Base-by-base conservation (phyloP, 2,113 vertebrate genomes). In the Eolophus roseicapilla region DNA sequence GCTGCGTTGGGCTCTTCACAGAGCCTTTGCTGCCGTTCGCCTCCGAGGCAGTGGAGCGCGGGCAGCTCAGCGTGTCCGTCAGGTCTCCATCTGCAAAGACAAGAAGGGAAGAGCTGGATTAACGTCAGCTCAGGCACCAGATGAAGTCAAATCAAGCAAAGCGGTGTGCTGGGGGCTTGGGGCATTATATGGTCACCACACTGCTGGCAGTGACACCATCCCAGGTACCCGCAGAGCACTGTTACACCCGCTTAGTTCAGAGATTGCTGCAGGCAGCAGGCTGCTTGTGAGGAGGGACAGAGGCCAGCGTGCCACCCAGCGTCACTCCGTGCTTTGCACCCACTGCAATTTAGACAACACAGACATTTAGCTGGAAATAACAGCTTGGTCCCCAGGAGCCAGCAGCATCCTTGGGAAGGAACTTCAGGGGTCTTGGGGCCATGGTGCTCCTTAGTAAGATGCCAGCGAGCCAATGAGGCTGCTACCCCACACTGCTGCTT, bases 21-120 rank as follows among this genome's bases (percentile, higher is more conserved):
- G 95, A 91, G 2, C 95, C 92, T 8, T 98, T 97, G 95, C 93
- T 59, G 90, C 98, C 62, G 53, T 98, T 94, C 83, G 96, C 90
- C 92, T 99, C 99, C 0, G 98, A 99, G 75, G 98, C 96, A 0
- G 97, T 96, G 46, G 99, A 99, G 41, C 94, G 98, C 0, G 99
- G 98, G 59, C 99, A 98, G 63, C 99, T 99, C 86, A 98, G 97
- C 0, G 98, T 99, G 96, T 99, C 99, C 0, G 99, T 99, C 90
- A 99, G 97, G 65, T 99, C 99, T 83, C 99, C 99, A 9, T 99
- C 99, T 99, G 92, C 89, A 23, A 70, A 77, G 59, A 88, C 52
- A 74, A 25, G 79, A 86, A 7, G 28, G 57, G 52, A 67, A 41
- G 33, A 75, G 62, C 1, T 8, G 11, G 33, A 21, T 71, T 13